These are phyloP conservation scores for Dusona sp. DNA, from an alignment of 2,888 invertebrate genomes.

Conservation along the genomic window DNA sequence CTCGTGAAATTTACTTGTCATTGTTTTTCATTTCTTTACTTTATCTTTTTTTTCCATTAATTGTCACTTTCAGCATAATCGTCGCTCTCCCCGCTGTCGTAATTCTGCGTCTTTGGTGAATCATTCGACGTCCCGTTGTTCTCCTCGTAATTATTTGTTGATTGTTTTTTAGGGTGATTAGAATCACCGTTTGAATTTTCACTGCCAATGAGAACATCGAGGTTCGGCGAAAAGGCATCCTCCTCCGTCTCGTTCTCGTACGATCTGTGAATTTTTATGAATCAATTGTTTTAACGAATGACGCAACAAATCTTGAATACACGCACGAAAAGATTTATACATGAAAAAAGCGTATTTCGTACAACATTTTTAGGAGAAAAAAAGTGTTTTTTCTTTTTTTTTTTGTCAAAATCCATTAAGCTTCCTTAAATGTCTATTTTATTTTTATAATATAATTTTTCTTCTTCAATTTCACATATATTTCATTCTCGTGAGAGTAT, in stretches of 20 bases:
- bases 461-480: constrained; percentile 5
- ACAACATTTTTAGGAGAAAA: neutral
- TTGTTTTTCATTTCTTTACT: neutral
- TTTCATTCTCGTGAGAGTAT: constrained; percentile 37
- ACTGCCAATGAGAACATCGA: constrained; percentile 86
- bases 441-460: neutral
- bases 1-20: neutral
- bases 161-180: constrained; percentile 42
- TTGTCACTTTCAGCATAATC: constrained; percentile 84
- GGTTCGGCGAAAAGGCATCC: constrained; percentile 89
- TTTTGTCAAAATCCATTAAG: neutral
- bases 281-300: neutral
- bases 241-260: constrained; percentile 85
- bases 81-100: constrained; percentile 83
- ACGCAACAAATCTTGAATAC: neutral
- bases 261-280: constrained; percentile 72
- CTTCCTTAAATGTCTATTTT: neutral
- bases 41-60: constrained; percentile 69
- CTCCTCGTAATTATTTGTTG: constrained; percentile 49
- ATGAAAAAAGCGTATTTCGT: constrained; percentile 19
- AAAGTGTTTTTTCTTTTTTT: no score
- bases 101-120: constrained; percentile 76
- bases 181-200: constrained; percentile 57
- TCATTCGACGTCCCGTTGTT: constrained; percentile 47
- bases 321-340: constrained; percentile 39